These are phyloP conservation scores for Anneissia japonica DNA, from an alignment of 35 echinoderm and acorn worm genomes.

Conservation along the genomic window DNA sequence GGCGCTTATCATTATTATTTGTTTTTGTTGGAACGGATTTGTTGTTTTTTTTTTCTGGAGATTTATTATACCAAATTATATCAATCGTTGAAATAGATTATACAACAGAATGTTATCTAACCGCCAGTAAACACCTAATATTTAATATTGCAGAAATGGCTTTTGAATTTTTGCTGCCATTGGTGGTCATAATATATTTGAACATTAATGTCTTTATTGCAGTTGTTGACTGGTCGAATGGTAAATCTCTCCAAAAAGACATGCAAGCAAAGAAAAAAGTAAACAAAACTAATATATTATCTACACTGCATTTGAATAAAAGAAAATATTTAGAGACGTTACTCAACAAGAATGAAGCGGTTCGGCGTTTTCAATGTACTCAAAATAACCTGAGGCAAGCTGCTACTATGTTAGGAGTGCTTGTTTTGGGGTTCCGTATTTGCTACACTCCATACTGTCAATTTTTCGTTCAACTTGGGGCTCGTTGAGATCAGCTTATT, in stretches of 20 bases:
- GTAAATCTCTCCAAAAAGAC: constrained; percentile 14
- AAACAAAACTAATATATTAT: not conserved
- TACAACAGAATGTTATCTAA: constrained; percentile 15
- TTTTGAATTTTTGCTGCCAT: constrained; percentile 2
- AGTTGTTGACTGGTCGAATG: not conserved
- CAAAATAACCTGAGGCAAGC: constrained; percentile 7
- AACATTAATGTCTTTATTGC: not conserved
- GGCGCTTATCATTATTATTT: not conserved
- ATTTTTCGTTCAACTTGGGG: not conserved
- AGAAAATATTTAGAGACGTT: not conserved
- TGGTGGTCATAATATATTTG: not conserved
- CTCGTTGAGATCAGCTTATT: not conserved
- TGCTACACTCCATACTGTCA: constrained; percentile 28
- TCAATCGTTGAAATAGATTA: constrained; percentile 8
- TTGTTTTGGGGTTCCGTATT: constrained; percentile 23
- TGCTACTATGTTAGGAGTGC: constrained; percentile 24
- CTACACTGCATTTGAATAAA: not conserved
- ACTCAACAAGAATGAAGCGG: not conserved
- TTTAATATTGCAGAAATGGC: constrained; percentile 14
- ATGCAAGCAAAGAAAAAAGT: constrained; percentile 15
- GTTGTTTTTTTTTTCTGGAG: constrained; percentile 6
- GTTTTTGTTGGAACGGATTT: not conserved
- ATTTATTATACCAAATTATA: not conserved
- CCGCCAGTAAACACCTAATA: not conserved
- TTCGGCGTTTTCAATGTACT: not conserved